Conservation (phyloP, 2,113 vertebrate genomes). For the Zapus hudsonius region DNA sequence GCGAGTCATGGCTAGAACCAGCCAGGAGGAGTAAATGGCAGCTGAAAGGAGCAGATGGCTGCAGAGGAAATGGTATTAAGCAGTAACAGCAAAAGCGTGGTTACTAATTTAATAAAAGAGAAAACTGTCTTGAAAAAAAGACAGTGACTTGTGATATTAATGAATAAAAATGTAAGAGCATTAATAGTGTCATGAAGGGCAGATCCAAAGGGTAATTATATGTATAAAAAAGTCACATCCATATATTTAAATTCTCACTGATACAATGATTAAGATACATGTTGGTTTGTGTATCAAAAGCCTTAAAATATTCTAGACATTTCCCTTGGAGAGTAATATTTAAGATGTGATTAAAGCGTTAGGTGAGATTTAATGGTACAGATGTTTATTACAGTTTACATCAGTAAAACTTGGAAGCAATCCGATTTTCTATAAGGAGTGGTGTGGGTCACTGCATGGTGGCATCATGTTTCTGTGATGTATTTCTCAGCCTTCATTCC, state of each 20-base stretch:
- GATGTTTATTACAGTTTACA: background rate
- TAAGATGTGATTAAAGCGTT: background rate
- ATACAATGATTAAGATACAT: background rate
- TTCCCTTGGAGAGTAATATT: background rate
- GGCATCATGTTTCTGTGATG: fast-evolving
- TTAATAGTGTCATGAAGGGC: background rate
- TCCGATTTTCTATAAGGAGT: background rate
- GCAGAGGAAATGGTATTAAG: constrained; percentile 6
- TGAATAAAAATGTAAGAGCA: background rate
- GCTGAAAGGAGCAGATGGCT: constrained; percentile 58
- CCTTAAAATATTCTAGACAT: background rate
- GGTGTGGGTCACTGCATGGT: fast-evolving
- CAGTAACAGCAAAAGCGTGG: background rate
- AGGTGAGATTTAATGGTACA: background rate
- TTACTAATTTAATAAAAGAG: background rate
- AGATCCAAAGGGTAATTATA: background rate
- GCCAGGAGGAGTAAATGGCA: background rate
- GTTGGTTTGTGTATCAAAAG: background rate
- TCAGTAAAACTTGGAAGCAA: background rate
- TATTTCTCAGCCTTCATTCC: background rate
- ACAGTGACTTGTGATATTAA: background rate
- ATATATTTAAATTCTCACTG: too few species aligned
- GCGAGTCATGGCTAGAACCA: background rate
- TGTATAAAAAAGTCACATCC: background rate
- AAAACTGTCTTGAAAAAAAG: background rate